These are phyloP conservation scores for Camelus dromedarius DNA, from an alignment of 2,113 vertebrate genomes.

Conservation along the genomic window DNA sequence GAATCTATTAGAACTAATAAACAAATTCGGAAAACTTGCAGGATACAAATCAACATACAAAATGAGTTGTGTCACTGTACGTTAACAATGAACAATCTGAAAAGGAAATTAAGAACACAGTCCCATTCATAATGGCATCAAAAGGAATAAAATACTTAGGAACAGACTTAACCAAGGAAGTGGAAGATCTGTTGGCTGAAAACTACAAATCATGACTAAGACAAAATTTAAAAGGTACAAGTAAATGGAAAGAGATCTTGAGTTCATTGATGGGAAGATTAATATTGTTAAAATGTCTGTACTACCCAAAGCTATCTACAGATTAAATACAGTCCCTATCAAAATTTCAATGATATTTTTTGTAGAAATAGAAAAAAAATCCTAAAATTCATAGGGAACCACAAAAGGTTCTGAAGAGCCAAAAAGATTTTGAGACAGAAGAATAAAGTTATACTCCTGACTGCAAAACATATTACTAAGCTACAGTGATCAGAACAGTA, in stretches of 20 bases:
- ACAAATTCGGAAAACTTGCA: background rate
- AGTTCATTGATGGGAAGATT: no score
- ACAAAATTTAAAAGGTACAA: background rate
- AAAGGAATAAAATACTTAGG: background rate
- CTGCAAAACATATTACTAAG: background rate
- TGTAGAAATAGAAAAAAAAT: background rate
- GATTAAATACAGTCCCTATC: background rate
- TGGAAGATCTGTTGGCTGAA: no score
- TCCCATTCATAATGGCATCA: background rate
- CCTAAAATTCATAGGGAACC: background rate
- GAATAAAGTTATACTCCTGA: background rate
- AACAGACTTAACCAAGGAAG: background rate
- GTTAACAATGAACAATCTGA: background rate
- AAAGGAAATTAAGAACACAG: background rate
- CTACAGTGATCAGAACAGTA: background rate
- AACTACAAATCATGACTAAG: no score
- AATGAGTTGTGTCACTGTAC: background rate
- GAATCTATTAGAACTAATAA: background rate
- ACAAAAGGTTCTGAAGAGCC: background rate
- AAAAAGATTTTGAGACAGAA: background rate
- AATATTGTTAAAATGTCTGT: no score
- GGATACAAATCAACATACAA: background rate
- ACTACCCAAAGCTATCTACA: no score
- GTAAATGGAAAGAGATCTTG: background rate
- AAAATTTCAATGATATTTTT: background rate